phyloP scores from a whole-genome alignment of 2,113 vertebrate genomes.

The Paraplagusia blochii region DNA sequence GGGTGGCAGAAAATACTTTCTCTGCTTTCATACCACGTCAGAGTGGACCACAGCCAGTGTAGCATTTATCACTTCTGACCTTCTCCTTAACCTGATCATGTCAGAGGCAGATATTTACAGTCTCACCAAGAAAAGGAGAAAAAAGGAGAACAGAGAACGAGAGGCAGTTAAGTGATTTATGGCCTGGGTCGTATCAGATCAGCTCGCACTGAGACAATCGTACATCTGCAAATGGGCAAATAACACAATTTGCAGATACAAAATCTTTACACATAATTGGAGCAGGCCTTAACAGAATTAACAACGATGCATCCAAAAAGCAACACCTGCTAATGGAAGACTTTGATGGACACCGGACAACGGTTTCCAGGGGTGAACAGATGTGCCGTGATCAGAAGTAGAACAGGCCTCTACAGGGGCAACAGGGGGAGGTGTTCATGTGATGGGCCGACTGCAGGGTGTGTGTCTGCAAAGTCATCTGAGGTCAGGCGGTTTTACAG shows the following conservation, averaged over 20 bases:
- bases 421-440: slow-evolving; percentile 51
- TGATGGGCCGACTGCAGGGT: slow-evolving; percentile 69
- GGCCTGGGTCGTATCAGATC: slow-evolving; percentile 20
- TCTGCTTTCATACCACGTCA: slow-evolving; percentile 16
- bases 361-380: slow-evolving; percentile 43
- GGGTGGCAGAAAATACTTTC: slow-evolving; percentile 10
- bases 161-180: too few species aligned
- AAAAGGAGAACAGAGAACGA: too few species aligned
- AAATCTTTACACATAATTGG: slow-evolving; percentile 27
- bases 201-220: slow-evolving; percentile 28
- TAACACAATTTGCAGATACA: slow-evolving; percentile 40
- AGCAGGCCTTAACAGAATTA: slow-evolving; percentile 27
- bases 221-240: slow-evolving; percentile 26
- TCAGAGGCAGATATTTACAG: too few species aligned
- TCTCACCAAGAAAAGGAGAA: too few species aligned
- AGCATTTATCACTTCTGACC: slow-evolving; percentile 56
- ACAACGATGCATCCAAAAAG: neutral
- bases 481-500: slow-evolving; percentile 64
- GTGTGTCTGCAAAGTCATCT: slow-evolving; percentile 76
- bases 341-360: slow-evolving; percentile 24
- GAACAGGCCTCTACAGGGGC: slow-evolving; percentile 45
- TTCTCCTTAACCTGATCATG: slow-evolving; percentile 61
- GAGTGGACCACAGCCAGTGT: slow-evolving; percentile 5
- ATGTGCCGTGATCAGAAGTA: slow-evolving; percentile 55
- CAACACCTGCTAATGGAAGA: slow-evolving; percentile 27